Percentiles rank a stretch among this genome's conserved stretches.
Evolutionary conservation across 2,888 invertebrate species (phyloP).

Genomic region (Aproaerema taeniolella): DNA sequence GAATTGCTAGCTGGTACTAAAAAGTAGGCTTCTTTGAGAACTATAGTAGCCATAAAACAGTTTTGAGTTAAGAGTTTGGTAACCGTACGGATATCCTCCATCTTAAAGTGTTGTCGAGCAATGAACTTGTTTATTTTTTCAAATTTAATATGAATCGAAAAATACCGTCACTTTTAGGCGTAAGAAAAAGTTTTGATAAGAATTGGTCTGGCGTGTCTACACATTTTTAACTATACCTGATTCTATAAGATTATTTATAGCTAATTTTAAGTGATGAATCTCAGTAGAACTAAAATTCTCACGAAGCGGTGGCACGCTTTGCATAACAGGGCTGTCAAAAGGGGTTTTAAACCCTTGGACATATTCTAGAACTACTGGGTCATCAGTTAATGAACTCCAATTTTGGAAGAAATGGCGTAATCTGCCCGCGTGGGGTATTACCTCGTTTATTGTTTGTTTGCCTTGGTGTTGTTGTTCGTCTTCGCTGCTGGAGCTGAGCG

Average conservation of each 20-base stretch:
- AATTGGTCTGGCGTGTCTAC: conserved; percentile 8
- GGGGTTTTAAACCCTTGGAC: conserved; percentile 3
- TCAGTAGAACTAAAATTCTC: not conserved
- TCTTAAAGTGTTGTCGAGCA: conserved; percentile 14
- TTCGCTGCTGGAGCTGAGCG: not conserved
- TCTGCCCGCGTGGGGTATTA: conserved; percentile 11
- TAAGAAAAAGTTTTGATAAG: conserved; percentile 11
- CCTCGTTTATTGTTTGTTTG: conserved; percentile 4
- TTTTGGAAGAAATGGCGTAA: conserved; percentile 5
- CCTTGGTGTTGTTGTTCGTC: not conserved
- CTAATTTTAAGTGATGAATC: not conserved
- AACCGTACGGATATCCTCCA: conserved; percentile 18
- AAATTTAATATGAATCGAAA: conserved; percentile 16
- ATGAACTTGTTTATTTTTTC: conserved; percentile 18
- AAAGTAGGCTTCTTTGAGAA: conserved; percentile 16
- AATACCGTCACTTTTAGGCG: conserved; percentile 11
- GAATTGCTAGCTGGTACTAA: conserved; percentile 2
- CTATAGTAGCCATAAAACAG: conserved; percentile 15
- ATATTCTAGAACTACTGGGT: conserved; percentile 5
- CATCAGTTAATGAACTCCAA: conserved; percentile 3
- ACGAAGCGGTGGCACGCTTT: not conserved
- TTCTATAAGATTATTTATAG: not conserved
- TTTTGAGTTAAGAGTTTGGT: conserved; percentile 8
- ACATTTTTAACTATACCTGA: not conserved
- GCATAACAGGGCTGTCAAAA: not conserved